A percentile compares a stretch with the other conserved stretches of the same genome.
phyloP scores from a whole-genome alignment of 1,140 invertebrate genomes.

The Anastatus disparis region DNA sequence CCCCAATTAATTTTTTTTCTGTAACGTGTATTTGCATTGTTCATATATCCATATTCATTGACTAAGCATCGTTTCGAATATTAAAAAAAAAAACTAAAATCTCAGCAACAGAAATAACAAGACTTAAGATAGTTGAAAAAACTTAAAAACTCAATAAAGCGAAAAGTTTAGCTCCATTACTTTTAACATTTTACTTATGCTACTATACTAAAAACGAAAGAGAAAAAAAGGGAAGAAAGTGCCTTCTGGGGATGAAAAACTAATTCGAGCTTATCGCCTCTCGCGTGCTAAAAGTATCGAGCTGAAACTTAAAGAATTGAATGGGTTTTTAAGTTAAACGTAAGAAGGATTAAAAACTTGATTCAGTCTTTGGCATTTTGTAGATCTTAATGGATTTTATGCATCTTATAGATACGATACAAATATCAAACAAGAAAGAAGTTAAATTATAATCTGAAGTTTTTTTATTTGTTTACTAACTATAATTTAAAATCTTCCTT shows the following conservation, averaged over 20 bases:
- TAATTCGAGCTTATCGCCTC: conserved; percentile 17
- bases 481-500: no score
- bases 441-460: no score
- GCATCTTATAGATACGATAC: no score
- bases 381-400: neutral
- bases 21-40: no score
- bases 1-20: no score
- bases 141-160: conserved; percentile 8
- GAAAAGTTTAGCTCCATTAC: conserved; percentile 1
- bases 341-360: conserved; percentile 4
- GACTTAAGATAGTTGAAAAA: neutral
- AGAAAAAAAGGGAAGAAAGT: no score
- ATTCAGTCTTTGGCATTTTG: neutral
- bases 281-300: neutral
- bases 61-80: no score
- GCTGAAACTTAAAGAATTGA: neutral
- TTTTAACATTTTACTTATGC: conserved; percentile 24
- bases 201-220: no score
- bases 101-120: neutral
- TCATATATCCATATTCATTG: no score
- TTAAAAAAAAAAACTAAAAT: neutral
- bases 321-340: neutral
- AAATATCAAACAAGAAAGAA: no score
- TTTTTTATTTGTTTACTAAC: no score
- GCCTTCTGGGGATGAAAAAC: no score